Conservation (phyloP, 2,113 vertebrate species). For the Amphilophus citrinellus region DNA sequence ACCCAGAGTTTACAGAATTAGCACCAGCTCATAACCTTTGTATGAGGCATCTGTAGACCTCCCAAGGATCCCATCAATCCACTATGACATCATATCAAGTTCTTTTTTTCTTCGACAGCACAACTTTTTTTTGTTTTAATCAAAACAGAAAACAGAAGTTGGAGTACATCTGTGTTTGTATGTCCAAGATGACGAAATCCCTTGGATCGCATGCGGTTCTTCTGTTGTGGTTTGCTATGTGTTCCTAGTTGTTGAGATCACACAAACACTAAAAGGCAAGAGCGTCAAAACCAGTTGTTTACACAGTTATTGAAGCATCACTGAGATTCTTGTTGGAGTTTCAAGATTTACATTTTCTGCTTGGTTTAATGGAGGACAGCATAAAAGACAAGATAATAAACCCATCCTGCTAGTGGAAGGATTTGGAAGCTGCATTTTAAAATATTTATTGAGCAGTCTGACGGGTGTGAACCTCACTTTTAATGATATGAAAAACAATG, state of each 20-base stretch:
- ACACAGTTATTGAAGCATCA: slow-evolving; percentile 1
- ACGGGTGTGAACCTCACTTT: not conserved
- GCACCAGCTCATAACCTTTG: slow-evolving; percentile 32
- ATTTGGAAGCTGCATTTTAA: not conserved
- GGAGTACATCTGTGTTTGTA: not conserved
- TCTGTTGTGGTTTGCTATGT: slow-evolving; percentile 58
- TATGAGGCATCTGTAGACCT: not conserved
- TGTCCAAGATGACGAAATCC: slow-evolving; percentile 36
- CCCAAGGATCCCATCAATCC: not conserved
- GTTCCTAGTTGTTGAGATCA: slow-evolving; percentile 69
- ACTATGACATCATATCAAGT: not conserved
- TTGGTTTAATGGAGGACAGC: not conserved
- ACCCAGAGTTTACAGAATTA: slow-evolving; percentile 24
- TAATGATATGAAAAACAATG: not conserved
- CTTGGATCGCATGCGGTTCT: slow-evolving; percentile 47
- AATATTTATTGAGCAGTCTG: not conserved
- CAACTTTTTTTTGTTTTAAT: not conserved
- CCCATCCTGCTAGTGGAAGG: not conserved
- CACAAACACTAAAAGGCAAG: slow-evolving; percentile 2
- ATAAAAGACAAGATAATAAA: not conserved
- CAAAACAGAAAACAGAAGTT: slow-evolving; percentile 12
- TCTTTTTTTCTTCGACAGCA: not conserved
- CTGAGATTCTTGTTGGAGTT: not conserved
- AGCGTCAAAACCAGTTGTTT: slow-evolving; percentile 40
- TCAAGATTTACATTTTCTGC: not conserved